These are phyloP conservation scores for Siniperca undulata DNA, from an alignment of 2,797 vertebrate species.

Conservation along the genomic window DNA sequence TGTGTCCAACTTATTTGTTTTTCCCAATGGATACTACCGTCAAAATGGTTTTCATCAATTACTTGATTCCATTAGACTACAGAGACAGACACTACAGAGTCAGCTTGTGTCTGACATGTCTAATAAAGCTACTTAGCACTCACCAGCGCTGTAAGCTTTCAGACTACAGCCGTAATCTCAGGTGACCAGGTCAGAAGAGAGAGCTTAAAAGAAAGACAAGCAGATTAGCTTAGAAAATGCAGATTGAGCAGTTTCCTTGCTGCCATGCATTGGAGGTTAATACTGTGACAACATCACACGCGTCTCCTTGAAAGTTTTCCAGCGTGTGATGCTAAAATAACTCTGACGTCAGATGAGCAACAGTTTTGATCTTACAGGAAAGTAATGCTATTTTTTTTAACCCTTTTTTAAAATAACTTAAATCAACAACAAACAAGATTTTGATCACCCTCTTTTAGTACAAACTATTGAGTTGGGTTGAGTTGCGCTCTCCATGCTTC, in stretches of 20 bases:
- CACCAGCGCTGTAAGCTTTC: conserved; percentile 81
- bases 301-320: conserved; percentile 53
- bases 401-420: neutral
- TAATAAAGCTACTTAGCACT: conserved; percentile 65
- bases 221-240: conserved; percentile 88
- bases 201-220: conserved; percentile 82
- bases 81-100: conserved; percentile 4
- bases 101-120: conserved; percentile 35
- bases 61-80: conserved; percentile 47
- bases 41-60: neutral
- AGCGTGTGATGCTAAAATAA: conserved; percentile 31
- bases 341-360: conserved; percentile 62
- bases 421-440: neutral
- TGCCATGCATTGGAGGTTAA: conserved; percentile 66
- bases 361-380: conserved; percentile 16
- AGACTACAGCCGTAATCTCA: conserved; percentile 83
- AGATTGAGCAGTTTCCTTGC: conserved; percentile 71
- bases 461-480: neutral
- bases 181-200: conserved; percentile 83
- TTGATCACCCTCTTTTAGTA: conserved; percentile 2
- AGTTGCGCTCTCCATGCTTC: conserved; percentile 51
- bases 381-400: conserved; percentile 13
- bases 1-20: conserved; percentile 41
- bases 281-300: conserved; percentile 50
- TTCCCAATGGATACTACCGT: neutral